Evolutionary conservation across 2,113 vertebrate genomes (phyloP), one percentile per base, ranked within the genome.

Genomic region (Psettodes erumei): DNA sequence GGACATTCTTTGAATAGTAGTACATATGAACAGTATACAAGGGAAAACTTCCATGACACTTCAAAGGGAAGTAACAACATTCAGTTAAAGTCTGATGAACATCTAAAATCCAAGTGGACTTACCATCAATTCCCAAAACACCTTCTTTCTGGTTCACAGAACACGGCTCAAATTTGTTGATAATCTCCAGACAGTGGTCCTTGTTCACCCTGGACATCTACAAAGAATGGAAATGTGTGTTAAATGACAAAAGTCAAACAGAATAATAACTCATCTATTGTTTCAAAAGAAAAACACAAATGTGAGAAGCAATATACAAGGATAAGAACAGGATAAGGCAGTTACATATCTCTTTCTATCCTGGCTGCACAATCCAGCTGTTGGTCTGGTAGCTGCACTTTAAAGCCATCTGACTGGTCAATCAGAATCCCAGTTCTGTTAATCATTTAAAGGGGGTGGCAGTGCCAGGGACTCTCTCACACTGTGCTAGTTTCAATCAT

Each of bases 91-190:
- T 3, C 21, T 25, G 30, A 58, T 9, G 18, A 30, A 28, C 0
- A 50, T 7, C 0, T 27, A 8, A 50, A 15, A 42, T 42, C 11
- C 18, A 58, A 38, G 4, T 3, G 3, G 13, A 71, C 94, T 92
- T 91, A 99, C 98, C 98, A 8, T 99, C 98, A 9, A 99, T 99
- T 6, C 98, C 98, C 86, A 99, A 86, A 60, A 96, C 94, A 1
- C 91, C 95, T 27, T 95, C 94, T 32, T 94, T 94, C 93, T 94
- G 95, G 93, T 98, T 99, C 61, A 98, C 96, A 0, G 91, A 89
- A 87, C 97, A 99, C 0, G 98, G 98, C 87, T 99, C 98, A 78
- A 99, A 99, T 72, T 97, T 98, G 76, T 91, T 88, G 56, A 99
- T 94, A 48, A 99, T 95, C 72, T 96, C 95, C 76, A 92, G 87